Evolutionary conservation across 2,888 invertebrate species (phyloP).

Genomic region (Sesia apiformis): DNA sequence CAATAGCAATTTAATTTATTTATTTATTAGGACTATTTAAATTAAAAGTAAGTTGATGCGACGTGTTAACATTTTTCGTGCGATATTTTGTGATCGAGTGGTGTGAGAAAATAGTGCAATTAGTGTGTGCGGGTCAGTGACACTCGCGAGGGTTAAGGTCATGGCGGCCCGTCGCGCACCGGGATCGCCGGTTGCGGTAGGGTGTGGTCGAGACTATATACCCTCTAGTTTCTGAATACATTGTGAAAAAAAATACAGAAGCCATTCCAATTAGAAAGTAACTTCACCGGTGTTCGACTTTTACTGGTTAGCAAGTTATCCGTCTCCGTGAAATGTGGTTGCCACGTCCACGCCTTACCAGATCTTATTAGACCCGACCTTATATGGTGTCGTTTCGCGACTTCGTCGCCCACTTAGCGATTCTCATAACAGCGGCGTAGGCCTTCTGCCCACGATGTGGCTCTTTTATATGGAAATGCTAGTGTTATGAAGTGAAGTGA

Average conservation of each 20-base stretch:
- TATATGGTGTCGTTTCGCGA: slow-evolving; percentile 56
- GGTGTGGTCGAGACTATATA: slow-evolving; percentile 57
- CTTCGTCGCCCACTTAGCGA: slow-evolving; percentile 48
- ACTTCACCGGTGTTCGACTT: slow-evolving; percentile 35
- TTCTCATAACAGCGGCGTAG: slow-evolving; percentile 33
- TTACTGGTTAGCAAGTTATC: slow-evolving; percentile 35
- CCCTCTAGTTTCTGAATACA: neutral
- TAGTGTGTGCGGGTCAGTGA: slow-evolving; percentile 64
- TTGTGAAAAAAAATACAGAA: too few relatives aligned
- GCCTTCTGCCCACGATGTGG: slow-evolving; percentile 39
- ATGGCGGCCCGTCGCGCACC: slow-evolving; percentile 35
- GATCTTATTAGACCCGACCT: slow-evolving; percentile 39
- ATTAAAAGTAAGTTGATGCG: slow-evolving; percentile 65
- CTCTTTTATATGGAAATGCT: slow-evolving; percentile 22
- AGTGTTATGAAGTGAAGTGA: slow-evolving; percentile 1
- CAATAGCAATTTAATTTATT: slow-evolving; percentile 70
- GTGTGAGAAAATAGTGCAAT: slow-evolving; percentile 17
- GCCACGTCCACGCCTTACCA: slow-evolving; percentile 50
- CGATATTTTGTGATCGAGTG: slow-evolving; percentile 7
- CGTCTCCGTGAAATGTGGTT: slow-evolving; percentile 31
- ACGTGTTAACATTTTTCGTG: slow-evolving; percentile 33
- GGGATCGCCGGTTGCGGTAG: slow-evolving; percentile 66
- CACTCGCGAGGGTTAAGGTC: slow-evolving; percentile 32
- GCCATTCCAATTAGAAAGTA: slow-evolving; percentile 34
- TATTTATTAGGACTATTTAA: slow-evolving; percentile 70